These are phyloP conservation scores for Melanitta fusca DNA, from an alignment of 2,797 vertebrate species.

Conservation along the genomic window DNA sequence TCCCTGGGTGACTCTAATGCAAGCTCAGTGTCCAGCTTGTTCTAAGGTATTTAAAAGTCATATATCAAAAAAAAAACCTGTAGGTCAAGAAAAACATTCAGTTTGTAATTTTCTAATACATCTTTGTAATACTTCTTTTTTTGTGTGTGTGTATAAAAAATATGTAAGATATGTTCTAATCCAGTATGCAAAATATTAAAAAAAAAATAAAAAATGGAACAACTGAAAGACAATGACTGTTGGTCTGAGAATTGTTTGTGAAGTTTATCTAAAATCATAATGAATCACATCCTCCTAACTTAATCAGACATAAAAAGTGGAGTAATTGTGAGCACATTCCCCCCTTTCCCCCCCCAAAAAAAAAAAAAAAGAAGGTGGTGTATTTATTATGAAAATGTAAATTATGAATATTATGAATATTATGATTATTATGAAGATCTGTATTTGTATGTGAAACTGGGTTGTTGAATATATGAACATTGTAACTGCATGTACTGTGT, in stretches of 20 bases:
- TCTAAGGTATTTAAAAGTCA: neutral
- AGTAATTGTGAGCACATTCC: neutral
- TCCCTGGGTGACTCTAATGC: neutral
- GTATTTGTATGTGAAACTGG: constrained; percentile 4
- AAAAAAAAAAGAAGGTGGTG: neutral
- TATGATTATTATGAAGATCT: neutral
- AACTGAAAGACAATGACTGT: neutral
- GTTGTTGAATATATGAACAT: neutral
- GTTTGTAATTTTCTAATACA: neutral
- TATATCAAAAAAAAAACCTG: neutral
- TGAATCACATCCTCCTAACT: neutral
- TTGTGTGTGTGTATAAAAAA: too few relatives aligned
- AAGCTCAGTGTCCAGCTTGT: neutral
- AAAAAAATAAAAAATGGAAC: neutral
- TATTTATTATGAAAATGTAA: constrained; percentile 27
- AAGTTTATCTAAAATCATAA: neutral
- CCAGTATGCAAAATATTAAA: neutral
- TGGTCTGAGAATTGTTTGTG: neutral
- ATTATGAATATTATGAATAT: neutral
- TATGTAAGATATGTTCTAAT: neutral
- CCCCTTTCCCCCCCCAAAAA: neutral
- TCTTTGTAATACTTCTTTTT: too few relatives aligned
- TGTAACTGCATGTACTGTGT: neutral
- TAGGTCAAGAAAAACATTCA: neutral
- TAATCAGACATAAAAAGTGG: neutral